Evolutionary conservation across 2,113 vertebrate genomes (phyloP).

Genomic region (Burhinus bistriatus): DNA sequence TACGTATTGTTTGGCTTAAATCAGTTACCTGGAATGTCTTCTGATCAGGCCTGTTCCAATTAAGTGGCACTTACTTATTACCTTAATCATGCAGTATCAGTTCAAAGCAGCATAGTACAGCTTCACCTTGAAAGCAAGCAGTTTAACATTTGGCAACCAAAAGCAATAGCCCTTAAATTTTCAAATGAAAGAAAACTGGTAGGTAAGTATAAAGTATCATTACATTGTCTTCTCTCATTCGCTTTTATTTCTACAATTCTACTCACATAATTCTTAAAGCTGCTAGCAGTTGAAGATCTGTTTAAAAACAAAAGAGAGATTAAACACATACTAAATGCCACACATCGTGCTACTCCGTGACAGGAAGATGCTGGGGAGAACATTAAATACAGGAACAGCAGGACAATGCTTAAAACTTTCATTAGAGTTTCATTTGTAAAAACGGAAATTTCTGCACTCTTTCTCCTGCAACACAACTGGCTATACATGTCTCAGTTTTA

Average conservation of each 20-base stretch:
- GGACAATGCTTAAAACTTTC: neutral
- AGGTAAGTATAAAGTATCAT: neutral
- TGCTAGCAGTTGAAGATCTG: neutral
- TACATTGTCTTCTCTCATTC: neutral
- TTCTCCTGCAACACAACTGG: neutral
- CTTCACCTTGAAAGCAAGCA: constrained; percentile 64
- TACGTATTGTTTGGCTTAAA: constrained; percentile 67
- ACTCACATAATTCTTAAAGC: constrained; percentile 12
- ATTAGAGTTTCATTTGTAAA: neutral
- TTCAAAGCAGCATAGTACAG: constrained; percentile 52
- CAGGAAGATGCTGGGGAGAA: neutral
- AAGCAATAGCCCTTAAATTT: constrained; percentile 3
- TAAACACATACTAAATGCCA: neutral
- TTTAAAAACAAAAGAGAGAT: constrained; percentile 20
- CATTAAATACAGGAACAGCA: neutral
- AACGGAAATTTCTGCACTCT: neutral
- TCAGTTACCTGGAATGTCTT: constrained; percentile 66
- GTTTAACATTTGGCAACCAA: constrained; percentile 42
- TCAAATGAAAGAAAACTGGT: neutral
- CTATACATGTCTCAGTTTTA: neutral
- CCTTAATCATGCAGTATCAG: constrained; percentile 61
- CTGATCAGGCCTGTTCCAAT: constrained; percentile 59
- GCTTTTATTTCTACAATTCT: neutral
- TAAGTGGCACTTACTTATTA: constrained; percentile 58
- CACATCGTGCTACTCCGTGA: neutral